These are phyloP conservation scores for Scaptomyza montana DNA, from an alignment of 1,140 invertebrate species.

Conservation along the genomic window DNA sequence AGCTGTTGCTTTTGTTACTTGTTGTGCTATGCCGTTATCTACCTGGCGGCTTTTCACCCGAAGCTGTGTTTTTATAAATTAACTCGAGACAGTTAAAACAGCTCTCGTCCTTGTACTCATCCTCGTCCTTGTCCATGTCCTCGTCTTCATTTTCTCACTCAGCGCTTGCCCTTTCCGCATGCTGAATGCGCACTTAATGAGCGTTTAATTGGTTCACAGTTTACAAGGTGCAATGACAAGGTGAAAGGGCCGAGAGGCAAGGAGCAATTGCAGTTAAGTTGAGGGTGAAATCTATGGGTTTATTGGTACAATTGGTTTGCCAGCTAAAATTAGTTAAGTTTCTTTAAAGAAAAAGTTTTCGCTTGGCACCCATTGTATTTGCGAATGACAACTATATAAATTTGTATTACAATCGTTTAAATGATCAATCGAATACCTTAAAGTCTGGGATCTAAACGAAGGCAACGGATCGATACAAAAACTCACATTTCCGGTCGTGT, in stretches of 20 bases:
- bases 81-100: constrained; percentile 40
- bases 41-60: constrained; percentile 47
- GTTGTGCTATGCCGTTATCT: constrained; percentile 15
- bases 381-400: constrained; percentile 40
- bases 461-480: no score
- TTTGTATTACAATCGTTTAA: no score
- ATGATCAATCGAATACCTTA: not conserved
- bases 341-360: constrained; percentile 69
- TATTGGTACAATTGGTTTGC: not conserved
- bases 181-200: constrained; percentile 73
- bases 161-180: constrained; percentile 13
- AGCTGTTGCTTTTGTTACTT: constrained; percentile 4
- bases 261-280: not conserved
- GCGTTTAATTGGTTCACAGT: constrained; percentile 80
- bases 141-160: not conserved
- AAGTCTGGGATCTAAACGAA: no score
- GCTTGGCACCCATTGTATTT: constrained; percentile 70
- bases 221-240: constrained; percentile 60
- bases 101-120: constrained; percentile 10
- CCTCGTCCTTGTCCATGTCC: not conserved
- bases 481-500: no score
- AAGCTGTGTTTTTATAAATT: constrained; percentile 56
- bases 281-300: not conserved
- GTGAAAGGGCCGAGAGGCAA: not conserved
- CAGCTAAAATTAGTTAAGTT: constrained; percentile 64